Evolutionary conservation across 2,888 invertebrate species (phyloP).

Genomic region (Octodonta nipae): DNA sequence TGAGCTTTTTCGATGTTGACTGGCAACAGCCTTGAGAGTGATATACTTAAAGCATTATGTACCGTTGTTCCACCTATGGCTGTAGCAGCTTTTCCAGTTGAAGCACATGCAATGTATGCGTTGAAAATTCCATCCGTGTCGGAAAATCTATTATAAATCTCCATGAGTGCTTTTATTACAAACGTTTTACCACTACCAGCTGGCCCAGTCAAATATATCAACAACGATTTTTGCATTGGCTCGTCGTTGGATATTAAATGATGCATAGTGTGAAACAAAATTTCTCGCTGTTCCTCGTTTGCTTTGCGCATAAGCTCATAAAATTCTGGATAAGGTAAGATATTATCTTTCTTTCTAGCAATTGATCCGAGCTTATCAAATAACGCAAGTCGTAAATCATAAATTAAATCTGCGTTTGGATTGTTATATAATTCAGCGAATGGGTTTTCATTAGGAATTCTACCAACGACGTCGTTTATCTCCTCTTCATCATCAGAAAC

Average conservation of each 20-base stretch:
- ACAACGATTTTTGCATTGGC: not conserved
- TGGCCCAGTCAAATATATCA: not conserved
- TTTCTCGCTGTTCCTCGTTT: not conserved
- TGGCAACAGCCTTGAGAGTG: not conserved
- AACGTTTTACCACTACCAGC: conserved; percentile 11
- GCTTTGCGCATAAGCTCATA: not conserved
- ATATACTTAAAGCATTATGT: conserved; percentile 20
- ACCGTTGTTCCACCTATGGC: conserved; percentile 30
- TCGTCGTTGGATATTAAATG: conserved; percentile 4
- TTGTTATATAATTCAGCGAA: not conserved
- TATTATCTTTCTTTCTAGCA: conserved; percentile 3
- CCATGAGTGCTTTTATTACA: conserved; percentile 23
- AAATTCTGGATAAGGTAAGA: not conserved
- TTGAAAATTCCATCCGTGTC: no score
- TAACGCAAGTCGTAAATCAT: not conserved
- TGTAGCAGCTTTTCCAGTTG: conserved; percentile 30
- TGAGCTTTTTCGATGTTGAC: no score
- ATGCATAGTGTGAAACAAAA: not conserved
- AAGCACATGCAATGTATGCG: no score
- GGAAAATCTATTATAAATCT: no score
- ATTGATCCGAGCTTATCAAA: not conserved
- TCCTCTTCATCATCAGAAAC: not conserved
- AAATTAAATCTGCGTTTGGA: not conserved
- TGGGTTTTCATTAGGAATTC: not conserved
- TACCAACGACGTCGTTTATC: not conserved